Base-by-base conservation (phyloP, 2,888 invertebrate species). In the Sinelater perroti region DNA sequence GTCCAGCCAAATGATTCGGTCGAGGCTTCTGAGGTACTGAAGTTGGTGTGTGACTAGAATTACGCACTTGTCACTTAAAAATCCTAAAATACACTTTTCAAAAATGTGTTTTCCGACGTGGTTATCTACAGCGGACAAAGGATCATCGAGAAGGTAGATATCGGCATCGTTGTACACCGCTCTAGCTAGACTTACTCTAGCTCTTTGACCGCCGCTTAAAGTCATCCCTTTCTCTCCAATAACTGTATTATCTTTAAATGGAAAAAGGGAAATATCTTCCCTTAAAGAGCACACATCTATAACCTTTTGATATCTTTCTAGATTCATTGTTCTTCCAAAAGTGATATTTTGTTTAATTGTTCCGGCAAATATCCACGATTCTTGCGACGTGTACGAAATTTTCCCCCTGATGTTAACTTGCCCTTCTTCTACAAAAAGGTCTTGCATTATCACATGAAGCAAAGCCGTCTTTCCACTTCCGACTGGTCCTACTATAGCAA, bases 321-420 rank as follows among this genome's bases (percentile, higher is more conserved):
- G 82, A 68, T 88, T 88, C 86, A 85, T 88, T 59, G 85, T 81
- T 70, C 83, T 85, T 0, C 96, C 96, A 78, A 98, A 97, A 1
- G 95, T 77, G 63, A 98, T 94, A 76, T 98, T 98, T 71, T 97
- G 94, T 7, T 92, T 83, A 0, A 98, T 88, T 60, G 91, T 90
- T 16, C 88, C 89, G 49, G 87, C 88, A 72, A 90, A 91, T 0
- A 91, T 75, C 95, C 95, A 96, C 0, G 95, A 90, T 72, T 94
- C 90, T 75, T 94, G 93, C 40, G 91, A 88, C 1, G 92, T 90
- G 72, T 95, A 95, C 0, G 88, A 87, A 0, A 89, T 80, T 2
- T 81, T 82, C 2, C 94, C 94, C 6, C 84, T 84, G 7, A 92
- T 81, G 70, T 82, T 81, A 7, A 93, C 76, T 1, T 78, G 79